Base-by-base conservation (phyloP, 2,113 vertebrate genomes). In the Oryzias curvinotus region DNA sequence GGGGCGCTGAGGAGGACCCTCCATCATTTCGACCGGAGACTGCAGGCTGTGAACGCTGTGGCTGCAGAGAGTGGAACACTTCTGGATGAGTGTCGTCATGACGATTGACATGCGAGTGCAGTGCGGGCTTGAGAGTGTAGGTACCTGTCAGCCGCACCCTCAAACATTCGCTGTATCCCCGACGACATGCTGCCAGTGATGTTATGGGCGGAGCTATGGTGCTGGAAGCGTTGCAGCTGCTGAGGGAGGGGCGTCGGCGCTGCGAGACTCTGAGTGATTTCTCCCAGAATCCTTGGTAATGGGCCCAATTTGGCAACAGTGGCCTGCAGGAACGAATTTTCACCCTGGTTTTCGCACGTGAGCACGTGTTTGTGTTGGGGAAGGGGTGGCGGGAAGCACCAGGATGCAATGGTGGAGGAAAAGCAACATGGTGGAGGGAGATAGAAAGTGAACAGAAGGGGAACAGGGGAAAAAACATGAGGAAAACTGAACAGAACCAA, bases 261-360 rank as follows among this genome's bases (percentile, higher is more conserved):
- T 56, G 91, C 88, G 88, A 98, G 85, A 50, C 92, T 93, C 75
- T 93, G 94, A 55, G 95, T 92, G 68, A 99, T 97, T 66, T 98
- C 95, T 7, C 93, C 93, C 77, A 98, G 95, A 63, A 99, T 96
- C 68, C 94, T 94, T 47, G 97, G 97, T 69, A 99, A 91, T 5
- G 96, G 96, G 68, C 96, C 97, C 88, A 99, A 83, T 89, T 98
- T 97, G 60, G 95, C 96, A 84, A 97, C 92, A 1, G 96, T 97
- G 49, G 94, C 96, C 96, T 99, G 96, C 94, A 98, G 95, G 92
- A 96, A 98, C 93, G 96, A 97, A 95, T 98, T 98, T 93, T 98
- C 96, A 97, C 95, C 95, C 95, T 98, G 93, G 90, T 90, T 94
- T 82, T 10, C 71, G 19, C 45, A 19, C 42, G 60, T 54, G 69